These are phyloP conservation scores for Natrix natrix DNA, from an alignment of 2,797 vertebrate genomes.

Conservation along the genomic window DNA sequence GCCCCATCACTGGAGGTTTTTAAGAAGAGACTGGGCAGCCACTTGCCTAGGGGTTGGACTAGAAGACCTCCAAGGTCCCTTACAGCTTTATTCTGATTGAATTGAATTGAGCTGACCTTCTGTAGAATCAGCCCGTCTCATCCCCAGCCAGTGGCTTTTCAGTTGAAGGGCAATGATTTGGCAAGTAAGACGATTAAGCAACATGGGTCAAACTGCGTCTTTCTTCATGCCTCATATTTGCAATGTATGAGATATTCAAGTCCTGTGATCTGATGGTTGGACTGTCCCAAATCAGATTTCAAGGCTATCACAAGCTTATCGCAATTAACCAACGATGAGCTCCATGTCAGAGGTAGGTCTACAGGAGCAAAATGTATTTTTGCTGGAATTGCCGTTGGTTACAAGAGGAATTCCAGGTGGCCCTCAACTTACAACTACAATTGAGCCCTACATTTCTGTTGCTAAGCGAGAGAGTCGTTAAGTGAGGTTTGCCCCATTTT, in stretches of 20 bases:
- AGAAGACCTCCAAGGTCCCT: no score
- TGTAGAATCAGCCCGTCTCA: not conserved
- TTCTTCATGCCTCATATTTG: not conserved
- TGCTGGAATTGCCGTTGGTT: not conserved
- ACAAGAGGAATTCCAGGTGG: not conserved
- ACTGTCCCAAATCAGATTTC: not conserved
- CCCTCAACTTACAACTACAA: not conserved
- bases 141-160: not conserved
- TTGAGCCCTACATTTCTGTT: not conserved
- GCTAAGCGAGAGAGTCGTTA: not conserved
- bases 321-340: not conserved
- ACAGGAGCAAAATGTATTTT: not conserved
- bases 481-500: not conserved
- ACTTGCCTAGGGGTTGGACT: no score
- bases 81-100: no score
- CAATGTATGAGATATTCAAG: not conserved
- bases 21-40: no score
- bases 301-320: not conserved
- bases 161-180: not conserved
- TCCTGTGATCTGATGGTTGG: not conserved
- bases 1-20: no score
- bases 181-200: not conserved
- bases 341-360: not conserved
- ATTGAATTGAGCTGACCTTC: not conserved
- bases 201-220: not conserved